Conservation (phyloP, 2,113 vertebrate genomes). For the Albula glossodonta region DNA sequence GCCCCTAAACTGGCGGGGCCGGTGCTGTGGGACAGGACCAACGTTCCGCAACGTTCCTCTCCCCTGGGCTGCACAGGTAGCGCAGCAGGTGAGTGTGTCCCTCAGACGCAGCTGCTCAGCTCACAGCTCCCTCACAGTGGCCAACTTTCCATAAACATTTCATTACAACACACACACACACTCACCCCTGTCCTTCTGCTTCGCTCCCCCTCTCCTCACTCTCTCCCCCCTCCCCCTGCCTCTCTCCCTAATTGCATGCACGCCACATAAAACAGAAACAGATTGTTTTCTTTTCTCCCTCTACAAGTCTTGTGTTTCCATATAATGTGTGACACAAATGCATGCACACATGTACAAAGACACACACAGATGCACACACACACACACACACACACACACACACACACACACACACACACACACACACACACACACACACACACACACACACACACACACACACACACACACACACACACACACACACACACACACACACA, state of each 20-base stretch:
- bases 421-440: too few relatives aligned
- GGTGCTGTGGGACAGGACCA: too few relatives aligned
- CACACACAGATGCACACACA: not conserved
- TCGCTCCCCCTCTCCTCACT: constrained; percentile 22
- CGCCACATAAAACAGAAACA: constrained; percentile 74
- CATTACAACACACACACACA: not conserved
- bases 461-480: not conserved
- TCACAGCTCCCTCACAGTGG: not conserved
- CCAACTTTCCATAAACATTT: not conserved
- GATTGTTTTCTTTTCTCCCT: constrained; percentile 61
- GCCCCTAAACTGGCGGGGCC: too few relatives aligned
- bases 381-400: not conserved
- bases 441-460: too few relatives aligned
- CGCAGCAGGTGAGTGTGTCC: too few relatives aligned
- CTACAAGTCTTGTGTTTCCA: constrained; percentile 47
- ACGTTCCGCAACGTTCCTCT: too few relatives aligned
- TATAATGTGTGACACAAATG: constrained; percentile 42
- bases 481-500: not conserved
- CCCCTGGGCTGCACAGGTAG: too few relatives aligned
- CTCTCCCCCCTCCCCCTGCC: constrained; percentile 28
- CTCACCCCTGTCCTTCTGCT: constrained; percentile 8
- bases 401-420: too few relatives aligned
- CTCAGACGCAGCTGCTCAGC: not conserved
- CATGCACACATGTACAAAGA: not conserved
- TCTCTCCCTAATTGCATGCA: constrained; percentile 67